Percentiles rank a stretch among this genome's conserved stretches.
phyloP scores from a whole-genome alignment of 2,888 invertebrate genomes.

The Caenorhabditis auriculariae region DNA sequence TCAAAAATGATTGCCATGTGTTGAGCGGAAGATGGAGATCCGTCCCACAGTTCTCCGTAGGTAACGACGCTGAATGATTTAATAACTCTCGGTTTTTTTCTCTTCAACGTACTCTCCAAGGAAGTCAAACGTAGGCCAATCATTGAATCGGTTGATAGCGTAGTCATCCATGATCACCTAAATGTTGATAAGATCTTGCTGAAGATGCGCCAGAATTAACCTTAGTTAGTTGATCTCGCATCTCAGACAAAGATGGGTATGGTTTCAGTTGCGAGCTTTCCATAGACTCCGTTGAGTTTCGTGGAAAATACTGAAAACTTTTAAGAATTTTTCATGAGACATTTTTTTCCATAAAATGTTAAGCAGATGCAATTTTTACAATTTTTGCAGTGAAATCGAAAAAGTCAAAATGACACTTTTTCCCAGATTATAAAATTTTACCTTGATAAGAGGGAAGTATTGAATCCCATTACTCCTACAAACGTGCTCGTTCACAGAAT shows the following conservation, averaged over 20 bases:
- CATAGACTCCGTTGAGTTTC: conserved; percentile 47
- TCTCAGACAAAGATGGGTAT: conserved; percentile 52
- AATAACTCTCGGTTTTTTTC: not conserved
- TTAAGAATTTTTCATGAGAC: too few relatives aligned
- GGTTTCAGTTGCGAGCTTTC: conserved; percentile 50
- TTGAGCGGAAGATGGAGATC: conserved; percentile 35
- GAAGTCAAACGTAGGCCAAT: conserved; percentile 60
- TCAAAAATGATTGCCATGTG: conserved; percentile 58
- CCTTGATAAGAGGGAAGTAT: conserved; percentile 59
- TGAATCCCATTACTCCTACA: conserved; percentile 56
- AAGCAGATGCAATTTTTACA: too few relatives aligned
- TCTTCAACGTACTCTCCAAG: conserved; percentile 50
- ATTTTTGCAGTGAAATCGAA: too few relatives aligned
- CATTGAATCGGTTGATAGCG: conserved; percentile 52
- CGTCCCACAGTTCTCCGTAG: conserved; percentile 58
- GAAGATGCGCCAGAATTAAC: conserved; percentile 7
- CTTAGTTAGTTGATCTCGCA: conserved; percentile 55
- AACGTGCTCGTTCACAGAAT: conserved; percentile 52
- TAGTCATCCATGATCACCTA: conserved; percentile 56
- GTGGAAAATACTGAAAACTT: conserved; percentile 54
- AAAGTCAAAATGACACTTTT: not conserved
- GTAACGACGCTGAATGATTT: conserved; percentile 53
- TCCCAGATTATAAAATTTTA: conserved; percentile 8
- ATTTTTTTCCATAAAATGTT: too few relatives aligned
- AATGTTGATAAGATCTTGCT: not conserved